Evolutionary conservation across 2,113 vertebrate genomes (phyloP), one percentile per base, ranked within the genome.

Genomic region (Indicator maculatus): DNA sequence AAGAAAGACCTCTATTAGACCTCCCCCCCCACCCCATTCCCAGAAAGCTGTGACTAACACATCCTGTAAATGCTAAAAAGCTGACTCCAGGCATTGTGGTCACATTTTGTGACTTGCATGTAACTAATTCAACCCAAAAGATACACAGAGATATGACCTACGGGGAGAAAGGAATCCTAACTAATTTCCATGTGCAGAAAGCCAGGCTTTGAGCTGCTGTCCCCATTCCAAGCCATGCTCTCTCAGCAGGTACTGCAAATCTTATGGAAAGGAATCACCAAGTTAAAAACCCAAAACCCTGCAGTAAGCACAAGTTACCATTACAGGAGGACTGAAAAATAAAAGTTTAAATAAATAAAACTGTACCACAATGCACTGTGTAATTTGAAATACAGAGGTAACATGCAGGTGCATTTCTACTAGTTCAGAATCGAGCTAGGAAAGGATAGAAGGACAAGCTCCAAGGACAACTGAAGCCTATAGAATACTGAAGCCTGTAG

Each of bases 221-320:
- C 0, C 2, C 31, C 8, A 6, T 12, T 36, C 44, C n/a, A 38
- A 47, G 13, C 14, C 0, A 0, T 65, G 58, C 7, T 55, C 19
- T 41, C 28, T 39, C 36, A 65, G 64, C n/a, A 47, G 9, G 16
- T 55, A 70, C n/a, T n/a, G 15, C 55, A 52, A 69, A 6, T 63
- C 27, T 30, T 21, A 18, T 0, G 19, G n/a, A 82, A 79, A 8
- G 5, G 17, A 64, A 9, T 52, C n/a, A 86, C 19, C 13, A 53
- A 78, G 18, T 20, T 64, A 81, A 84, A 89, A 64, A 13, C 6
- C 9, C 6, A 11, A 58, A 72, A 10, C 6, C 30, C 21, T 24
- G 4, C 4, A 31, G 26, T 66, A 84, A 72, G 53, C 2, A 0
- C 33, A 56, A 55, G 26, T 19, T 83, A 50, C 30, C 20, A 41